Evolutionary conservation across 1,140 invertebrate genomes (phyloP).

Genomic region (Eueides isabella): DNA sequence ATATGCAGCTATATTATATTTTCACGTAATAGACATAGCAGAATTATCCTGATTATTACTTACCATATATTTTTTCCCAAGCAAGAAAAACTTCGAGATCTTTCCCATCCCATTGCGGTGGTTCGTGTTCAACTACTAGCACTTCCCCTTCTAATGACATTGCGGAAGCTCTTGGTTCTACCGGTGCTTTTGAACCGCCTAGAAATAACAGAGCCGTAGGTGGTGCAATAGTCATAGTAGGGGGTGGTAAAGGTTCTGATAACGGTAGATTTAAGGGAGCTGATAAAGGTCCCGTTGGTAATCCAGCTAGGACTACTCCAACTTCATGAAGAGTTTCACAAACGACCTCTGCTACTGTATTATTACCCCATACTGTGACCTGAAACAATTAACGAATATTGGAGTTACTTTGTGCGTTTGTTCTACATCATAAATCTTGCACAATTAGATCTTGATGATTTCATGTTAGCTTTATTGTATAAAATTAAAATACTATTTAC

Average conservation of each 20-base stretch:
- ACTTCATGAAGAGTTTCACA: slow-evolving; percentile 68
- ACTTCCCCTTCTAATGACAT: slow-evolving; percentile 84
- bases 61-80: slow-evolving; percentile 79
- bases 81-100: slow-evolving; percentile 74
- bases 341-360: slow-evolving; percentile 70
- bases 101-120: slow-evolving; percentile 79
- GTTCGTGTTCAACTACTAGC: slow-evolving; percentile 84
- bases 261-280: slow-evolving; percentile 58
- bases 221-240: slow-evolving; percentile 53
- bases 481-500: background rate
- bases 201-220: slow-evolving; percentile 84
- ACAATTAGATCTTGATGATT: background rate
- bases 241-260: slow-evolving; percentile 57
- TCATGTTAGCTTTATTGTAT: background rate
- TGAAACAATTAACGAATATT: slow-evolving; percentile 47
- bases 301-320: slow-evolving; percentile 61
- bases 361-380: slow-evolving; percentile 70
- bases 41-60: slow-evolving; percentile 33
- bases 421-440: background rate
- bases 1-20: background rate
- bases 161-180: slow-evolving; percentile 83
- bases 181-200: slow-evolving; percentile 85
- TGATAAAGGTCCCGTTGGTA: slow-evolving; percentile 62
- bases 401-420: background rate
- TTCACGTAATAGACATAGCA: background rate